Percentiles rank a stretch among this genome's conserved stretches.
Evolutionary conservation across 2,888 invertebrate species (phyloP).

Genomic region (Harpalus rufipes): DNA sequence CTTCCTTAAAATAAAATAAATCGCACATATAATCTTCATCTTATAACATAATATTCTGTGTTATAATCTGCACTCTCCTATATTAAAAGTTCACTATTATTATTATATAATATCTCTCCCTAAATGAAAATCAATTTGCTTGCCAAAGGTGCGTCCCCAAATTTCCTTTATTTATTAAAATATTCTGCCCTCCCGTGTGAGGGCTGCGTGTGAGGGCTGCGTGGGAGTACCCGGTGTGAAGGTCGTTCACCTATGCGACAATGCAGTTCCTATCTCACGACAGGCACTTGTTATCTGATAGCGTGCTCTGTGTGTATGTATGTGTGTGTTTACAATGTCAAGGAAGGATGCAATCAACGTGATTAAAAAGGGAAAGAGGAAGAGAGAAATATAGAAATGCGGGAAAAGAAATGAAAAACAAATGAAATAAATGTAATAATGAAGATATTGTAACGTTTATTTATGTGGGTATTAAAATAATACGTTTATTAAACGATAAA

Average conservation of each 20-base stretch:
- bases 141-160: not conserved
- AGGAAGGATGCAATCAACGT: not conserved
- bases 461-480: too few relatives aligned
- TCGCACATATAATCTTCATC: too few relatives aligned
- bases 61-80: too few relatives aligned
- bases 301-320: not conserved
- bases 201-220: not conserved
- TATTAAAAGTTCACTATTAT: too few relatives aligned
- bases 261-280: constrained; percentile 32
- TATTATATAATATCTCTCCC: not conserved
- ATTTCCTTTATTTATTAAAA: not conserved
- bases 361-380: not conserved
- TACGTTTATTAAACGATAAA: too few relatives aligned
- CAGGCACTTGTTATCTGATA: not conserved
- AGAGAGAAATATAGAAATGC: not conserved
- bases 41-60: too few relatives aligned
- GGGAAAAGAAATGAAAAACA: not conserved
- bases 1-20: too few relatives aligned
- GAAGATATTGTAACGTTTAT: too few relatives aligned
- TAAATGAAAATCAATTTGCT: not conserved
- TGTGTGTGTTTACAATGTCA: not conserved
- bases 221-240: not conserved
- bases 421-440: not conserved
- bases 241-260: constrained; percentile 26
- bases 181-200: not conserved